Evolutionary conservation across 2,888 invertebrate species (phyloP).

Genomic region (Amiota minor): DNA sequence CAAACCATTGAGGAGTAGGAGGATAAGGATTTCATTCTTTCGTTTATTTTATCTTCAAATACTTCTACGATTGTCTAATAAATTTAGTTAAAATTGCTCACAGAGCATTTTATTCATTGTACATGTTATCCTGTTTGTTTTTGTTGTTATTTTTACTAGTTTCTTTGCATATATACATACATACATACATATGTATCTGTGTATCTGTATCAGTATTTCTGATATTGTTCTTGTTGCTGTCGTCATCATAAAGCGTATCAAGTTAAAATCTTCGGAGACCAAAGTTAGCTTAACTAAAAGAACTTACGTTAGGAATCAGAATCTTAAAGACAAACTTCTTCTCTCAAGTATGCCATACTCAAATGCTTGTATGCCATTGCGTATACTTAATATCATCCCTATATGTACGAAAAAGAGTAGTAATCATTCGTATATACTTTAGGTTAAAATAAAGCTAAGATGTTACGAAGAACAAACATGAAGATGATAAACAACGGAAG

Average conservation of each 20-base stretch:
- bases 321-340: background rate
- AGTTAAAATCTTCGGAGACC: conserved; percentile 47
- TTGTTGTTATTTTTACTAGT: too few species aligned
- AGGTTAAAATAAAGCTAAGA: background rate
- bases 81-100: conserved; percentile 45
- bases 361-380: conserved; percentile 44
- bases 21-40: too few species aligned
- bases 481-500: background rate
- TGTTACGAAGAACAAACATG: background rate
- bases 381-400: conserved; percentile 58
- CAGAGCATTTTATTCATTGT: conserved; percentile 53
- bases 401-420: conserved; percentile 42
- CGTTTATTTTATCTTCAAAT: background rate
- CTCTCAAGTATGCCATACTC: background rate
- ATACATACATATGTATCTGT: conserved; percentile 50
- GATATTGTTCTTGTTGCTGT: background rate
- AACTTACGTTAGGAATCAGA: background rate
- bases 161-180: conserved; percentile 44
- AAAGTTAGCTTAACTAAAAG: conserved; percentile 7
- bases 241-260: conserved; percentile 44
- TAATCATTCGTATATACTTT: too few species aligned
- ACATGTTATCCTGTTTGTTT: conserved; percentile 45
- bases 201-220: background rate
- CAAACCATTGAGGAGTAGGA: too few species aligned
- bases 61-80: conserved; percentile 47